Conservation (phyloP, 2,797 vertebrate genomes). For the Acridotheres tristis region DNA sequence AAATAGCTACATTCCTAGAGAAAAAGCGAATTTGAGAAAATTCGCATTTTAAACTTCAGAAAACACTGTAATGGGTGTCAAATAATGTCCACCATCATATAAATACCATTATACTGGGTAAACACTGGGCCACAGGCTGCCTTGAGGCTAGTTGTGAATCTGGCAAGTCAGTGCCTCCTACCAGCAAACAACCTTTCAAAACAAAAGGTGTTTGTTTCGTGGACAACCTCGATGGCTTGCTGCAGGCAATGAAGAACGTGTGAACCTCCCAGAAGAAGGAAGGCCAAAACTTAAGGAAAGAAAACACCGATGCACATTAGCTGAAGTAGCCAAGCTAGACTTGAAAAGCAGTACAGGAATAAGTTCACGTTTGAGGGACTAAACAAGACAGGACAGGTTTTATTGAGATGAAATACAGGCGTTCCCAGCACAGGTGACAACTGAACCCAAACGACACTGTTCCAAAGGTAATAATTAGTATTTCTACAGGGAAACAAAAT, state of each 20-base stretch:
- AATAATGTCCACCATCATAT: not conserved
- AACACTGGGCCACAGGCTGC: not conserved
- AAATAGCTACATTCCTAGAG: not conserved
- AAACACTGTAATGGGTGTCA: not conserved
- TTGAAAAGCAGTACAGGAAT: not conserved
- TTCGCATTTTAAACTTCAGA: not conserved
- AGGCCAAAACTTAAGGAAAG: not conserved
- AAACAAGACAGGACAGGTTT: not conserved
- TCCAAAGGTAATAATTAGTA: not conserved
- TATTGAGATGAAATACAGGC: not conserved
- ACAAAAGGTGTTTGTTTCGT: conserved; percentile 33
- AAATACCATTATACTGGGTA: not conserved
- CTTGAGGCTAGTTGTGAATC: not conserved
- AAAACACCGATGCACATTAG: not conserved
- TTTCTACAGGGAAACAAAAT: not conserved
- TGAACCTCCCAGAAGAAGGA: not conserved
- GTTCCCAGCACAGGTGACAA: not conserved
- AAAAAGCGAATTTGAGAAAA: not conserved
- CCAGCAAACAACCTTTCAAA: not conserved
- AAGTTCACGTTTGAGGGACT: not conserved
- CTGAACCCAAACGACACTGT: not conserved
- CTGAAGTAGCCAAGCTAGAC: not conserved
- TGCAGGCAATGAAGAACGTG: not conserved
- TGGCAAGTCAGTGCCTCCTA: not conserved
- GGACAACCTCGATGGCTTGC: not conserved